Percentiles rank a stretch among this genome's conserved stretches.
These are phyloP conservation scores for Hycleus phaleratus DNA, from an alignment of 1,140 invertebrate species.

Conservation along the genomic window DNA sequence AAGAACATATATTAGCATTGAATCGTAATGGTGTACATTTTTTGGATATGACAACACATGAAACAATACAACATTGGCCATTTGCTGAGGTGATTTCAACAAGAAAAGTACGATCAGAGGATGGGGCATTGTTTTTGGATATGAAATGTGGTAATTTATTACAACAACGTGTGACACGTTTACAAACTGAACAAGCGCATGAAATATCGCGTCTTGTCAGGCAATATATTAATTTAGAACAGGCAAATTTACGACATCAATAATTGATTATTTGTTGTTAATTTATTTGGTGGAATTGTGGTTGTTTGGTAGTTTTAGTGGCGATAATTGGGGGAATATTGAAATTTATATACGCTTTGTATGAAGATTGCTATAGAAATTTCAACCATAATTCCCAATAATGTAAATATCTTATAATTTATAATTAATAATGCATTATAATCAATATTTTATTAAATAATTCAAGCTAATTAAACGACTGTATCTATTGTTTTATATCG, in stretches of 20 bases:
- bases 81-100: slow-evolving; percentile 95
- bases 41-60: slow-evolving; percentile 84
- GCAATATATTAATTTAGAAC: slow-evolving; percentile 89
- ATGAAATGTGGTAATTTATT: slow-evolving; percentile 96
- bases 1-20: slow-evolving; percentile 84
- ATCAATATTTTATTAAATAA: no score
- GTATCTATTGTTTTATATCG: no score
- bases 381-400: no score
- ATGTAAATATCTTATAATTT: no score
- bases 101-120: slow-evolving; percentile 80
- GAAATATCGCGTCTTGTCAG: slow-evolving; percentile 91
- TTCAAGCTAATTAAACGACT: no score
- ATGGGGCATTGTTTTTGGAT: slow-evolving; percentile 88
- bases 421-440: no score
- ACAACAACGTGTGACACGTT: slow-evolving; percentile 88
- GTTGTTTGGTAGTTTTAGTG: no score
- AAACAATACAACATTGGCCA: slow-evolving; percentile 83
- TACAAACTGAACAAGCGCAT: slow-evolving; percentile 95
- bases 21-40: slow-evolving; percentile 92
- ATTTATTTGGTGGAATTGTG: no score
- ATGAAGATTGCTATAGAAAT: no score
- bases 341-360: no score
- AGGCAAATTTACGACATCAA: slow-evolving; percentile 41
- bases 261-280: no score
- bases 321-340: no score